A percentile compares a stretch with the other conserved stretches of the same genome.
Conservation (phyloP, 1,140 invertebrate genomes). For the Akabosia matsudoensis region DNA sequence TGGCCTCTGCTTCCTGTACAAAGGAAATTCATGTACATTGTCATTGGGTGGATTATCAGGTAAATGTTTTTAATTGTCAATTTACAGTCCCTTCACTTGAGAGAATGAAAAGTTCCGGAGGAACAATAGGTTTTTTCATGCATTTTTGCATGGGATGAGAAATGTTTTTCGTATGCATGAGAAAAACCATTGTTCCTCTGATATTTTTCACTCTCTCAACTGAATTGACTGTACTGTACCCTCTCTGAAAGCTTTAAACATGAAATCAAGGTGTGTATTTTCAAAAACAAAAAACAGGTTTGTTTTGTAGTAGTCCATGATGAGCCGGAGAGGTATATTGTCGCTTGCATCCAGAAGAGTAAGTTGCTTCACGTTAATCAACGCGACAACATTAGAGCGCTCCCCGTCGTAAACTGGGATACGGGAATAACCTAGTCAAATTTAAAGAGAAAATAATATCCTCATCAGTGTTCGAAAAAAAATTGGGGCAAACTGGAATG, state of each 20-base stretch:
- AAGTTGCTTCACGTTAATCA: conserved; percentile 66
- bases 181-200: neutral
- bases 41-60: neutral
- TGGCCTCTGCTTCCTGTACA: conserved; percentile 50
- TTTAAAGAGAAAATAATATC: conserved; percentile 4
- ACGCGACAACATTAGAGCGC: conserved; percentile 59
- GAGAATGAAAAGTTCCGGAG: too few relatives aligned
- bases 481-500: neutral
- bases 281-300: conserved; percentile 60
- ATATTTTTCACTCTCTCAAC: too few relatives aligned
- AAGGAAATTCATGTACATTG: neutral
- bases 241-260: conserved; percentile 66
- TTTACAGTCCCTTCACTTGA: too few relatives aligned
- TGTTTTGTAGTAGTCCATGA: conserved; percentile 65
- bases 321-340: conserved; percentile 58
- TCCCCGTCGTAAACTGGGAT: conserved; percentile 61
- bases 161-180: too few relatives aligned
- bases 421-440: conserved; percentile 59
- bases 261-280: conserved; percentile 60
- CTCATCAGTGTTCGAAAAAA: neutral
- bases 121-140: too few relatives aligned
- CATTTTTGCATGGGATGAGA: too few relatives aligned
- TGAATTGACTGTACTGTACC: too few relatives aligned
- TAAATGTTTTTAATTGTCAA: too few relatives aligned
- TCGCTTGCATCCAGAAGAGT: conserved; percentile 66